Evolutionary conservation across 1,140 invertebrate species (phyloP).

Genomic region (Drosophila seguyi): DNA sequence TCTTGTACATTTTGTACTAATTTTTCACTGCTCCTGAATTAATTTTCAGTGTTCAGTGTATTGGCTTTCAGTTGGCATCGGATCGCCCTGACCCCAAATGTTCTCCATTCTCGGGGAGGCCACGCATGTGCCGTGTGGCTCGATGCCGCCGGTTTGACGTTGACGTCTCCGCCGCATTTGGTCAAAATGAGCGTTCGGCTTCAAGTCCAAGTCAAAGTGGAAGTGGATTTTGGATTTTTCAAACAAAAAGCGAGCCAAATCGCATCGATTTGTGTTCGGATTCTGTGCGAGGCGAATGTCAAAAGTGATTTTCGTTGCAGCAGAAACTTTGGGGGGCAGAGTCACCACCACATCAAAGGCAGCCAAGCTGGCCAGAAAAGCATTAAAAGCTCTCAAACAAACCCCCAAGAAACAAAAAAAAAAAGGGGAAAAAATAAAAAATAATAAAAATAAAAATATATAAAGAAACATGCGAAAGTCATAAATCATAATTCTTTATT

Average conservation of each 20-base stretch:
- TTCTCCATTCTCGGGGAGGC: conserved; percentile 41
- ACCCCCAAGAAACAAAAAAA: conserved; percentile 9
- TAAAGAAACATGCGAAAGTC: conserved; percentile 74
- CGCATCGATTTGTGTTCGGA: conserved; percentile 37
- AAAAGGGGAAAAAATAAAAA: conserved; percentile 1
- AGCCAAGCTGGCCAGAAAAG: conserved; percentile 26
- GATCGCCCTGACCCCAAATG: conserved; percentile 62
- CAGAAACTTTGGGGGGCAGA: background rate
- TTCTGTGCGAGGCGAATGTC: conserved; percentile 57
- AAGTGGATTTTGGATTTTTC: conserved; percentile 18
- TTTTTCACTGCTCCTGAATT: background rate
- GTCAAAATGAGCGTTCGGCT: conserved; percentile 50
- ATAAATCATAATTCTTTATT: conserved; percentile 81
- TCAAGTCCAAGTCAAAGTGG: conserved; percentile 27
- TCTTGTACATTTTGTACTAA: too few species aligned
- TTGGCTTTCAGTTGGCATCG: background rate
- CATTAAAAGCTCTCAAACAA: conserved; percentile 61
- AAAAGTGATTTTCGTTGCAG: conserved; percentile 73
- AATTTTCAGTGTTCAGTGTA: background rate
- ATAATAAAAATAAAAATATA: conserved; percentile 25
- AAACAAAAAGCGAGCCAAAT: conserved; percentile 31
- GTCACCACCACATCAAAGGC: conserved; percentile 49
- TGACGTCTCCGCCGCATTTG: conserved; percentile 61
- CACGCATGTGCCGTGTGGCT: conserved; percentile 58
- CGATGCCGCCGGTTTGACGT: conserved; percentile 23